Evolutionary conservation across 2,797 vertebrate genomes (phyloP).

Genomic region (Chrysocyon brachyurus): DNA sequence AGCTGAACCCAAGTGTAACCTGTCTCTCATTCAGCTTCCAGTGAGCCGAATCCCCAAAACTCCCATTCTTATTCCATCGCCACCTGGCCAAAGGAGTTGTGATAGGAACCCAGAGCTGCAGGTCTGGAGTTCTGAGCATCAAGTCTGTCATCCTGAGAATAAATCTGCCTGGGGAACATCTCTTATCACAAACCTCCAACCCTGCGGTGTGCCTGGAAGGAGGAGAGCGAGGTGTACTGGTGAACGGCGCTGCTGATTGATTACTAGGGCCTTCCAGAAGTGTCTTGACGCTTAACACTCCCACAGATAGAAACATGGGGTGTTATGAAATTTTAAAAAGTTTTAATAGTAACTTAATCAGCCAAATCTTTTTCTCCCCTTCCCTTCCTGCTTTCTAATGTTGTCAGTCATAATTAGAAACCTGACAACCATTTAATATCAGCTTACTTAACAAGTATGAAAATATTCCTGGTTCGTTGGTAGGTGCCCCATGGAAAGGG

Average conservation of each 20-base stretch:
- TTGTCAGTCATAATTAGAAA: conserved; percentile 29
- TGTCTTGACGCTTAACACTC: neutral
- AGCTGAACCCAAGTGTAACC: neutral
- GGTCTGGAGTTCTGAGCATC: neutral
- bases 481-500: neutral
- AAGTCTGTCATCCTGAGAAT: neutral
- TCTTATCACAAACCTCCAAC: neutral
- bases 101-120: neutral
- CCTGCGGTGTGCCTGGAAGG: neutral
- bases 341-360: neutral
- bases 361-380: neutral
- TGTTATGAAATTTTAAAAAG: neutral
- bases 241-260: neutral
- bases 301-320: neutral
- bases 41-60: neutral
- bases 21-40: neutral
- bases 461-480: neutral
- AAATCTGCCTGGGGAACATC: neutral
- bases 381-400: neutral
- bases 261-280: neutral
- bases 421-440: neutral
- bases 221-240: neutral
- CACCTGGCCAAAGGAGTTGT: neutral
- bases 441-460: neutral
- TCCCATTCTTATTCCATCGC: neutral